Base-by-base conservation (phyloP, 2,888 invertebrate species). In the Zaprionus obscuricornis region DNA sequence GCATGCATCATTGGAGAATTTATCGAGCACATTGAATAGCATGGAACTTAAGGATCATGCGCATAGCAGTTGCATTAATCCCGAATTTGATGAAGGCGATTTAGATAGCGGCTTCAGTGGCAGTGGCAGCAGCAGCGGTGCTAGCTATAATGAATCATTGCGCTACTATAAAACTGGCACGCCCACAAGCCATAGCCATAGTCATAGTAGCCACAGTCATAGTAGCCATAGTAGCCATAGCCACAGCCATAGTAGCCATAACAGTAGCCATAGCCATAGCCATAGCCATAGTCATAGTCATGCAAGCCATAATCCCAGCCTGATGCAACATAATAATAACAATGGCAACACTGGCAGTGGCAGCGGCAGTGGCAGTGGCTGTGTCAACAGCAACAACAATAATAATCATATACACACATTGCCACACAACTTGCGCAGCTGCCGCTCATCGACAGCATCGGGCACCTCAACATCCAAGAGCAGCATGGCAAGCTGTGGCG, bases 131-230 rank as follows among this genome's bases (percentile, higher is more conserved):
- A 95, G 95, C 86, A 95, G 95, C 90, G 95, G 95, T 87, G 95
- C 95, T 90, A 95, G 95, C 91, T 95, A 95, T 90, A 94, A 94
- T 26, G 94, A 94, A 76, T 94, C 94, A 89, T 91, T 94, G 87
- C 92, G 94, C 68, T 90, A 91, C 77, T 90, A 90, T 64, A 90
- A 90, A 81, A 88, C 90, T 60, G 88, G 83, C 67, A 86, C 85
- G 67, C 63, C 76, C 62, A 71, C 85, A 3, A 86, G 68, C 64
- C 77, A 73, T 22, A 74, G 40, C 29, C 60, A 72, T 4, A 55
- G 46, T 37, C 70, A 76, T n/a, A 46, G 29, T 10, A 67, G 64
- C 14, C 57, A 33, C 10, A 57, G 65, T 2, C 39, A 37, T 11
- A 64, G 62, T 2, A 26, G 55, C 8, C 65, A 50, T 22, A 47